These are phyloP conservation scores for Drosophila rubida DNA, from an alignment of 2,888 invertebrate species.

Conservation along the genomic window DNA sequence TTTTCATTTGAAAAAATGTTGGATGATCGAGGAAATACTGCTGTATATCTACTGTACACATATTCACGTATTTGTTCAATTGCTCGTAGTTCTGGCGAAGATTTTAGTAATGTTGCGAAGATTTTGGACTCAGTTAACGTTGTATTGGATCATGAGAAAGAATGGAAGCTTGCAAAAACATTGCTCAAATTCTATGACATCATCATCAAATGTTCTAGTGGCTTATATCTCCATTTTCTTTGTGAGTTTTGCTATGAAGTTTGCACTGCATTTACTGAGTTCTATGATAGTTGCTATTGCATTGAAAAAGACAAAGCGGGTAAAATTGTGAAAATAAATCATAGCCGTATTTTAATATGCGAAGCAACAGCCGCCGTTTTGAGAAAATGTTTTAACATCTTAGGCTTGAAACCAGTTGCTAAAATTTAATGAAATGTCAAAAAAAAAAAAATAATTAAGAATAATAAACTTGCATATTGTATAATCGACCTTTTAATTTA, in stretches of 20 bases:
- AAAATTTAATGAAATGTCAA: constrained; percentile 90
- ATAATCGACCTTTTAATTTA: background rate
- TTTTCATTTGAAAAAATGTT: constrained; percentile 99
- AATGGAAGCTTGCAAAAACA: constrained; percentile 96
- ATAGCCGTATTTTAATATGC: constrained; percentile 94
- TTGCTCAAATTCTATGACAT: constrained; percentile 95
- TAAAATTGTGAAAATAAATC: constrained; percentile 92
- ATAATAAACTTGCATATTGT: background rate
- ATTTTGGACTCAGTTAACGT: constrained; percentile 87
- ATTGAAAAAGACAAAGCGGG: constrained; percentile 95
- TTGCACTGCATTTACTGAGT: constrained; percentile 96
- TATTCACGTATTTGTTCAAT: constrained; percentile 97
- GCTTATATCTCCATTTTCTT: constrained; percentile 93
- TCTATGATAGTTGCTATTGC: constrained; percentile 99
- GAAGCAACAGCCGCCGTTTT: constrained; percentile 96
- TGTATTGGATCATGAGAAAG: constrained; percentile 94
- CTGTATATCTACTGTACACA: constrained; percentile 98
- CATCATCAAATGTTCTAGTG: constrained; percentile 91
- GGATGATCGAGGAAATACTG: constrained; percentile 99
- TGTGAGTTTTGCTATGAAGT: constrained; percentile 99
- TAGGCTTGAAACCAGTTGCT: constrained; percentile 95
- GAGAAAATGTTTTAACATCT: constrained; percentile 94
- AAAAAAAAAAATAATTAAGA: background rate
- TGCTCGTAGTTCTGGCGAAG: constrained; percentile 87
- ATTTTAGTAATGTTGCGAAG: constrained; percentile 87